Conservation (phyloP, 2,113 vertebrate species). For the Epinephelus cyanopodus region DNA sequence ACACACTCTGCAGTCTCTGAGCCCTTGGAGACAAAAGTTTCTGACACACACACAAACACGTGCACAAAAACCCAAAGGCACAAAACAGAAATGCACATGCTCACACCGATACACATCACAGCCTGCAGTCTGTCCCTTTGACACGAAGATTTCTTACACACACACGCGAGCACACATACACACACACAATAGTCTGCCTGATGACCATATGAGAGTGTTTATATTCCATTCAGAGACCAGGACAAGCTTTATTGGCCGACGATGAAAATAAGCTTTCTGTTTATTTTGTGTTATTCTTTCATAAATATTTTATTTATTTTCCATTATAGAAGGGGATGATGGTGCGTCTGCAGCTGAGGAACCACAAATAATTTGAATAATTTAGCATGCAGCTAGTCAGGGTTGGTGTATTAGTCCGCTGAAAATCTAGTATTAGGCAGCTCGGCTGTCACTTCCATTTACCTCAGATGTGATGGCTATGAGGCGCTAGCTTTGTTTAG, state of each 20-base stretch:
- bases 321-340: slow-evolving; percentile 61
- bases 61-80: slow-evolving; percentile 20
- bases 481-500: neutral
- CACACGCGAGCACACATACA: slow-evolving; percentile 8
- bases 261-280: slow-evolving; percentile 69
- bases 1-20: slow-evolving; percentile 43
- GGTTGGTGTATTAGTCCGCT: slow-evolving; percentile 24
- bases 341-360: slow-evolving; percentile 58
- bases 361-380: slow-evolving; percentile 71
- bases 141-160: neutral
- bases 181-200: neutral
- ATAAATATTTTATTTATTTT: slow-evolving; percentile 76
- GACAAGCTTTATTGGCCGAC: slow-evolving; percentile 56
- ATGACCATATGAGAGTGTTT: slow-evolving; percentile 58
- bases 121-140: slow-evolving; percentile 48
- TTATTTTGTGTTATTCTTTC: slow-evolving; percentile 70
- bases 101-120: slow-evolving; percentile 18
- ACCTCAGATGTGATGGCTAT: slow-evolving; percentile 30
- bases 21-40: slow-evolving; percentile 63
- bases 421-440: slow-evolving; percentile 9
- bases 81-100: slow-evolving; percentile 22
- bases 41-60: slow-evolving; percentile 2
- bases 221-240: slow-evolving; percentile 61
- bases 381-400: slow-evolving; percentile 55
- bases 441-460: slow-evolving; percentile 18